Conservation (phyloP, 2,888 invertebrate genomes). For the Deroplatys truncata region DNA sequence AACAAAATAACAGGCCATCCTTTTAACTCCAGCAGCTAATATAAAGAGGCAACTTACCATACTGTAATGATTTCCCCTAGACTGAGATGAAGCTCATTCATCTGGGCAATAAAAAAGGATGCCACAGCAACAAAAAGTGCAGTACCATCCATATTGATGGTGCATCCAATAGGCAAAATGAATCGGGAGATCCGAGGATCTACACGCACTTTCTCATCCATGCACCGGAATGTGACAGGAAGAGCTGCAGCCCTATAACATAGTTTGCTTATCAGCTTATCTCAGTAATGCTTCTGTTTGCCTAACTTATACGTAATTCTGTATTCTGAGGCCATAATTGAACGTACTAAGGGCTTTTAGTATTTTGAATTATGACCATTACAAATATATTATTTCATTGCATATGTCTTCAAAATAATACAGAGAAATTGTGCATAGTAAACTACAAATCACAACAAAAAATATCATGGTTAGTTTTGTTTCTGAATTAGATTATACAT, state of each 20-base stretch:
- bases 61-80: conserved; percentile 83
- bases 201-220: conserved; percentile 78
- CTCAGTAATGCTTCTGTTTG: not conserved
- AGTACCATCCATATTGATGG: conserved; percentile 91
- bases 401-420: not conserved
- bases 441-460: not conserved
- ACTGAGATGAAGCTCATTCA: conserved; percentile 76
- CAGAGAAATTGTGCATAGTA: not conserved
- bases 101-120: conserved; percentile 81
- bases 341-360: not conserved
- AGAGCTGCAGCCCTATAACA: conserved; percentile 74
- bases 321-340: not conserved
- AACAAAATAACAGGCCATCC: not conserved
- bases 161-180: conserved; percentile 85
- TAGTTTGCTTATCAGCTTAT: not conserved
- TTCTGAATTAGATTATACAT: not conserved
- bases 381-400: not conserved
- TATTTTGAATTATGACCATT: not conserved
- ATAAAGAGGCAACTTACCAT: conserved; percentile 56
- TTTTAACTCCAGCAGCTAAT: not conserved
- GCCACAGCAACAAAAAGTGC: conserved; percentile 85
- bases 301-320: not conserved
- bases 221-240: conserved; percentile 79
- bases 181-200: conserved; percentile 81
- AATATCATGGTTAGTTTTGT: not conserved